These are phyloP conservation scores for Diplodus sargus DNA, from an alignment of 2,797 vertebrate genomes.

Conservation along the genomic window DNA sequence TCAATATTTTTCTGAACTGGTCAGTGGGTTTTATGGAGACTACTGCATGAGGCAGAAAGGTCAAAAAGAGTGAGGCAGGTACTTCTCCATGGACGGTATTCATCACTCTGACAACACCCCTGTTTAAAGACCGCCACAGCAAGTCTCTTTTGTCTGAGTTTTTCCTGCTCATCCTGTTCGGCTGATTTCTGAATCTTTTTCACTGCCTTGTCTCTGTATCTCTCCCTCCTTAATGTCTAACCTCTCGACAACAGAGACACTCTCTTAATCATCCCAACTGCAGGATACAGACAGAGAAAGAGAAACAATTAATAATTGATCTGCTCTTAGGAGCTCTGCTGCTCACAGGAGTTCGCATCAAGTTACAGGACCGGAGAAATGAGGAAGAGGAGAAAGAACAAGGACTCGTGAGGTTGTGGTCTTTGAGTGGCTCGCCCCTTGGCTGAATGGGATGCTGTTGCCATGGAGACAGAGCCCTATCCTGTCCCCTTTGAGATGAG, in stretches of 20 bases:
- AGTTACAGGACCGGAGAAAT: constrained; percentile 49
- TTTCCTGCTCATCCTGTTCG: constrained; percentile 20
- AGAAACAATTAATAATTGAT: constrained; percentile 81
- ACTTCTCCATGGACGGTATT: constrained; percentile 40
- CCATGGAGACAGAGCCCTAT: constrained; percentile 79
- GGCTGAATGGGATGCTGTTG: constrained; percentile 84
- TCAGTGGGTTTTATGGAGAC: constrained; percentile 38
- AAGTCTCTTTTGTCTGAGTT: constrained; percentile 30
- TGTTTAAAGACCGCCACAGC: constrained; percentile 41
- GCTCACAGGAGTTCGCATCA: constrained; percentile 48
- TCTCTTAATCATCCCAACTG: constrained; percentile 53
- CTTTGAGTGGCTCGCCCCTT: constrained; percentile 70
- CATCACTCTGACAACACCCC: constrained; percentile 47
- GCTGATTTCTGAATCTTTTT: constrained; percentile 45
- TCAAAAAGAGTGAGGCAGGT: constrained; percentile 39
- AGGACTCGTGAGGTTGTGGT: constrained; percentile 72
- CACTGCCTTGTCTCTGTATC: constrained; percentile 1
- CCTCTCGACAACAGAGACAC: constrained; percentile 37
- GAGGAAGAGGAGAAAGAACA: constrained; percentile 61
- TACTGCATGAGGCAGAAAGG: constrained; percentile 42
- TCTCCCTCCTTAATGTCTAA: constrained; percentile 18
- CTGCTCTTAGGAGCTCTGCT: constrained; percentile 66
- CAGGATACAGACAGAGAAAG: constrained; percentile 46
- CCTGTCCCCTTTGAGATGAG: constrained; percentile 74
- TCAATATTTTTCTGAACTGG: constrained; percentile 24